Conservation (phyloP, 2,888 invertebrate species). For the Drosophila niveifrons region DNA sequence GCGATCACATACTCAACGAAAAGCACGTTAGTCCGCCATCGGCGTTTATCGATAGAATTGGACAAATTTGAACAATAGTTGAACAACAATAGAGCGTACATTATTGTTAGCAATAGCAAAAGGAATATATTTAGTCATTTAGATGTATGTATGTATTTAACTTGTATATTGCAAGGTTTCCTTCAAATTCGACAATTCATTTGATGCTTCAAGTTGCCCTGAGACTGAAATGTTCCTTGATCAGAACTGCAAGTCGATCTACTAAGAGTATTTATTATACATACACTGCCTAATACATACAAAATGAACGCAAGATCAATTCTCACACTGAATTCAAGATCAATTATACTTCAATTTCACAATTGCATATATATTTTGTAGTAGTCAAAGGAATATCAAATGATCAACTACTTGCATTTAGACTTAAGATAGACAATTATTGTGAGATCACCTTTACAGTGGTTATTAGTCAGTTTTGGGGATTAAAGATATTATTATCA, state of each 20-base stretch:
- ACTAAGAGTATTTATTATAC: constrained; percentile 8
- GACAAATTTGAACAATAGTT: constrained; percentile 35
- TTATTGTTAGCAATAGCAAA: constrained; percentile 6
- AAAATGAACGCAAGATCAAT: constrained; percentile 15
- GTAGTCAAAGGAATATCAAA: constrained; percentile 21
- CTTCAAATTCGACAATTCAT: constrained; percentile 1
- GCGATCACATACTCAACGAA: constrained; percentile 74
- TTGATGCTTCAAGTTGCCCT: constrained; percentile 7
- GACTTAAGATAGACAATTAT: constrained; percentile 27
- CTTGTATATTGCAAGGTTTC: constrained; percentile 13
- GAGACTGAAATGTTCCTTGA: constrained; percentile 28
- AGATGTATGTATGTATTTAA: constrained; percentile 8
- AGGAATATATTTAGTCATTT: constrained; percentile 17
- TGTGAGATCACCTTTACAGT: constrained; percentile 39
- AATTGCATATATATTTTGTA: constrained; percentile 7
- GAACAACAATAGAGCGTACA: not conserved
- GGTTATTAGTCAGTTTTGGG: constrained; percentile 16
- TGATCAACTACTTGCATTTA: constrained; percentile 21
- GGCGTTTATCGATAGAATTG: constrained; percentile 85
- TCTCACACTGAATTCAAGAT: constrained; percentile 12
- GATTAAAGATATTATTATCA: constrained; percentile 14
- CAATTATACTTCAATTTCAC: constrained; percentile 24
- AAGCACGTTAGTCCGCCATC: constrained; percentile 85
- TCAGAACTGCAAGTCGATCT: constrained; percentile 19
- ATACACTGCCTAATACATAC: constrained; percentile 12